A percentile compares a stretch with the other conserved stretches of the same genome.
phyloP scores from a whole-genome alignment of 1,140 invertebrate genomes.

The Drosophila miranda region DNA sequence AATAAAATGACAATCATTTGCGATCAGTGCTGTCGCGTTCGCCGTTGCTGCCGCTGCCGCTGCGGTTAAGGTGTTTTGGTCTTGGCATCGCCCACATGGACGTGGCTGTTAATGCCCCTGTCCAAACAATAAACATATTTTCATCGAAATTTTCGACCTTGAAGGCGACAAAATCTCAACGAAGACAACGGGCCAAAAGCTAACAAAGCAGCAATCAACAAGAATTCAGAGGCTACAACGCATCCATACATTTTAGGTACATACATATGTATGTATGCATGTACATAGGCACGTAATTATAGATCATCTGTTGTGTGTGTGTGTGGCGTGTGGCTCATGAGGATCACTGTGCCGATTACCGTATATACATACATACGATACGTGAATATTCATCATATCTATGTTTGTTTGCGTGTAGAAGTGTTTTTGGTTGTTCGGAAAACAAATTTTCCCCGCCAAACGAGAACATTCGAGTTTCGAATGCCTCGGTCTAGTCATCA shows the following conservation, averaged over 20 bases:
- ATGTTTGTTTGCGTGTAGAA: no score
- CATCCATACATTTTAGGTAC: slow-evolving; percentile 1
- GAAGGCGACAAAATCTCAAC: slow-evolving; percentile 28
- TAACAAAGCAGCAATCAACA: slow-evolving; percentile 17
- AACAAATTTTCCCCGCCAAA: slow-evolving; percentile 45
- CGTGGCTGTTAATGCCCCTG: slow-evolving; percentile 31
- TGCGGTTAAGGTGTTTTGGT: slow-evolving; percentile 57
- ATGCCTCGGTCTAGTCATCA: no score
- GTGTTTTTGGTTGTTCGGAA: background rate
- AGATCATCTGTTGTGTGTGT: background rate
- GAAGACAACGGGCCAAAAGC: slow-evolving; percentile 22
- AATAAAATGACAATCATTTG: slow-evolving; percentile 75
- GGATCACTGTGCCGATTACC: background rate
- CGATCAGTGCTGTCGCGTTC: slow-evolving; percentile 15
- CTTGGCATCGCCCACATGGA: slow-evolving; percentile 64
- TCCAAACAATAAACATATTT: slow-evolving; percentile 78
- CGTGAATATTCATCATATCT: no score
- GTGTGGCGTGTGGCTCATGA: background rate
- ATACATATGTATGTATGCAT: no score
- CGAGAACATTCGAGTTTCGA: slow-evolving; percentile 26
- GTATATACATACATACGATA: background rate
- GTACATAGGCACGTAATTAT: no score
- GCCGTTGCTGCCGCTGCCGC: slow-evolving; percentile 3
- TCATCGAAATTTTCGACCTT: slow-evolving; percentile 73
- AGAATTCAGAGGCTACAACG: background rate